Evolutionary conservation across 1,140 invertebrate species (phyloP).

Genomic region (Tetragonula clypearis): DNA sequence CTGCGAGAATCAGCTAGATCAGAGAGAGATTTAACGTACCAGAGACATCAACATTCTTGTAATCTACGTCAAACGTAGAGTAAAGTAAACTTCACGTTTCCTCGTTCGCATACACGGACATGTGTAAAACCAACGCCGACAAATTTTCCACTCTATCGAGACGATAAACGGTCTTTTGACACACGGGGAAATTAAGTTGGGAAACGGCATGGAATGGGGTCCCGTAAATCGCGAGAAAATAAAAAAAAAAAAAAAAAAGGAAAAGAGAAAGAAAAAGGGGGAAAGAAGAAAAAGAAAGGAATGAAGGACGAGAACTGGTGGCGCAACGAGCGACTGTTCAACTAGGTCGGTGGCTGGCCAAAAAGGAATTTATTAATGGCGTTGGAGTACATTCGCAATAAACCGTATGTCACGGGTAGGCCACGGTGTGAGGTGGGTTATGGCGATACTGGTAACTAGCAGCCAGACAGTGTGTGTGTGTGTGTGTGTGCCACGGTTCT

Average conservation of each 20-base stretch:
- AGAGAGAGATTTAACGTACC: too few species aligned
- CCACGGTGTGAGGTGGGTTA: constrained; percentile 78
- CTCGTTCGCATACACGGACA: too few species aligned
- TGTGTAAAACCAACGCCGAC: too few species aligned
- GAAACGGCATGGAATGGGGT: not conserved
- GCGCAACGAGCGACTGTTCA: constrained; percentile 52
- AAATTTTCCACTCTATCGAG: constrained; percentile 21
- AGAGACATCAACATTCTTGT: too few species aligned
- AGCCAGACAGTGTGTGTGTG: constrained; percentile 61
- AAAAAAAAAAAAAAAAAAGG: not conserved
- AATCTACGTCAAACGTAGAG: too few species aligned
- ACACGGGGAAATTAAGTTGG: constrained; percentile 44
- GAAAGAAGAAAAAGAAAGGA: not conserved
- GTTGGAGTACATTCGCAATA: constrained; percentile 78
- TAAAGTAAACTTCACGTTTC: too few species aligned
- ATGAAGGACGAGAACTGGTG: not conserved
- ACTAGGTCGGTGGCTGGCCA: constrained; percentile 69
- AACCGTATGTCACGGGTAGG: constrained; percentile 77
- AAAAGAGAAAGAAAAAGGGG: not conserved
- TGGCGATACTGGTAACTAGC: constrained; percentile 76
- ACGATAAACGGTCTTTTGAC: constrained; percentile 8
- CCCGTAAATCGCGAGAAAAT: constrained; percentile 33
- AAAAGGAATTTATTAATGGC: constrained; percentile 80
- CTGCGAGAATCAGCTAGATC: too few species aligned
- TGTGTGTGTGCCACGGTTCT: constrained; percentile 16